phyloP scores from a whole-genome alignment of 2,113 vertebrate genomes.

The Gasterosteus aculeatus region DNA sequence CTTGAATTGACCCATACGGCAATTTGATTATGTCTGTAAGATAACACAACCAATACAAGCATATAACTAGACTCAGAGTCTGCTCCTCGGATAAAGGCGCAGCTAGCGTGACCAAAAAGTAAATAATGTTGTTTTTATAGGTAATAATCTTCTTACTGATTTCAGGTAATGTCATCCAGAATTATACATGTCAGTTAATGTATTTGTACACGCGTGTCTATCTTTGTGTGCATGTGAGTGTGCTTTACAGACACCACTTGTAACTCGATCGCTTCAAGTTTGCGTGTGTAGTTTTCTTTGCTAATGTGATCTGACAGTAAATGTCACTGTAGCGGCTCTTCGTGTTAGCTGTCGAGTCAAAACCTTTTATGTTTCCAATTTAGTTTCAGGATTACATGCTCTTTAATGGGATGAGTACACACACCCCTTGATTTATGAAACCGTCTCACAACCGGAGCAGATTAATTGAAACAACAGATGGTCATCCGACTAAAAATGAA shows the following conservation, averaged over 20 bases:
- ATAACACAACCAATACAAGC: not conserved
- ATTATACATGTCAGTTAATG: not conserved
- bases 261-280: conserved; percentile 20
- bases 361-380: conserved; percentile 74
- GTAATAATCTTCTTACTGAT: conserved; percentile 4
- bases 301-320: conserved; percentile 69
- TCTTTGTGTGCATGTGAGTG: not conserved
- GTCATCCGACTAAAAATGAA: conserved; percentile 50
- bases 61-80: not conserved
- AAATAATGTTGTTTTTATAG: not conserved
- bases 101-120: not conserved
- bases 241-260: not conserved
- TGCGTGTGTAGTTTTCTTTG: conserved; percentile 16
- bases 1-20: not conserved
- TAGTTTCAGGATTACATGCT: conserved; percentile 67
- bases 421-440: conserved; percentile 42
- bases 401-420: conserved; percentile 62
- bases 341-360: conserved; percentile 33
- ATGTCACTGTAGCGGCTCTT: conserved; percentile 53
- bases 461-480: conserved; percentile 46
- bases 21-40: not conserved
- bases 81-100: not conserved
- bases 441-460: conserved; percentile 47
- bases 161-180: conserved; percentile 2
- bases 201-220: conserved; percentile 4